Conservation (phyloP, 2,888 invertebrate genomes). For the Rhaphigaster nebulosa region DNA sequence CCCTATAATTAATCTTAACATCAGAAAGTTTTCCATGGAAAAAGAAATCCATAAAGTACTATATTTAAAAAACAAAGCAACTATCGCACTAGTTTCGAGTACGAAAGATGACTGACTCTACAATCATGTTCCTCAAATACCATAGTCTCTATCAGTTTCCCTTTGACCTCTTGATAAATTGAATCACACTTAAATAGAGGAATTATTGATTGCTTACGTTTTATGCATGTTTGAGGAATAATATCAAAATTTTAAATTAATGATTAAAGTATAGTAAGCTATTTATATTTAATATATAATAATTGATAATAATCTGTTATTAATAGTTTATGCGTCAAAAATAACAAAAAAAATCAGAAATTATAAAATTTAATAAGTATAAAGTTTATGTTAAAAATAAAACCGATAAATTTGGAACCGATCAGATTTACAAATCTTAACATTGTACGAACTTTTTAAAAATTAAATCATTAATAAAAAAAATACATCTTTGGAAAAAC, state of each 20-base stretch:
- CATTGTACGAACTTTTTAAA: no score
- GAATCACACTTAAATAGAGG: not conserved
- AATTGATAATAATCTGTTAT: not conserved
- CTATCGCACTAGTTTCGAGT: not conserved
- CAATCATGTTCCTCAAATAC: not conserved
- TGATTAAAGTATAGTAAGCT: not conserved
- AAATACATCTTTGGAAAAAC: no score
- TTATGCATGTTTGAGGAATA: not conserved
- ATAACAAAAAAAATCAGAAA: not conserved
- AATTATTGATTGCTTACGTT: not conserved
- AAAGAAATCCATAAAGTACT: not conserved
- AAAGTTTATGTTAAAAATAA: no score
- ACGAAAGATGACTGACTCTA: slow-evolving; percentile 4
- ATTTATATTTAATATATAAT: not conserved
- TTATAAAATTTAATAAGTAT: no score
- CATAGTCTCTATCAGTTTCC: slow-evolving; percentile 44
- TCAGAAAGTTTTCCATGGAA: not conserved
- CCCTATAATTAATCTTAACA: not conserved
- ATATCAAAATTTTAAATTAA: not conserved
- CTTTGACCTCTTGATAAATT: slow-evolving; percentile 43
- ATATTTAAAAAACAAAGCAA: not conserved
- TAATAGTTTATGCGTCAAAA: not conserved
- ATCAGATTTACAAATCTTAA: no score
- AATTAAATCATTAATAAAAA: no score
- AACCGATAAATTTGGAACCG: no score